A percentile compares a stretch with the other conserved stretches of the same genome.
These are phyloP conservation scores for Rafetus swinhoei DNA, from an alignment of 2,113 vertebrate genomes.

Conservation along the genomic window DNA sequence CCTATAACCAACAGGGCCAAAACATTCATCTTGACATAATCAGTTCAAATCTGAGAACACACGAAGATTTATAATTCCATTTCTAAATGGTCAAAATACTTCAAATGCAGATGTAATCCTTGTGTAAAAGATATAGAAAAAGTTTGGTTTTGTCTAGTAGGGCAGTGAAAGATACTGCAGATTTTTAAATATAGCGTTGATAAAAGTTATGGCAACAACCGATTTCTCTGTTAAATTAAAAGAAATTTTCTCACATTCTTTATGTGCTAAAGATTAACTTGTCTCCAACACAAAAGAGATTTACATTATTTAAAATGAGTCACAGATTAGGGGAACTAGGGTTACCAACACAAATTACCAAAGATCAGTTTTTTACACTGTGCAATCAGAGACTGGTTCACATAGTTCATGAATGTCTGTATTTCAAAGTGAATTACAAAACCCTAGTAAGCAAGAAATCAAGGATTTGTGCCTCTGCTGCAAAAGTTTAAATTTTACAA, in stretches of 20 bases:
- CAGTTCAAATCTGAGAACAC: not conserved
- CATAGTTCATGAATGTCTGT: not conserved
- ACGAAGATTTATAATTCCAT: not conserved
- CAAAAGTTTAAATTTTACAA: not conserved
- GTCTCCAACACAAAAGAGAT: slow-evolving; percentile 12
- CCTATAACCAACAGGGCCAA: not conserved
- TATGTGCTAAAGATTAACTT: slow-evolving; percentile 59
- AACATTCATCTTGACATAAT: not conserved
- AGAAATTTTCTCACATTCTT: slow-evolving; percentile 31
- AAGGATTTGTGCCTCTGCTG: not conserved
- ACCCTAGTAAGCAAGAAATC: not conserved
- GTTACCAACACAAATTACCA: slow-evolving; percentile 7
- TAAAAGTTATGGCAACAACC: not conserved
- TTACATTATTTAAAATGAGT: slow-evolving; percentile 48
- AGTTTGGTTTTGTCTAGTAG: not conserved
- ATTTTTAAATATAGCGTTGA: not conserved
- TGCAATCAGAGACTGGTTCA: slow-evolving; percentile 47
- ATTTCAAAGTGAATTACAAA: not conserved
- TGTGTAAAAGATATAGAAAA: not conserved
- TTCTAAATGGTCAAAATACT: not conserved
- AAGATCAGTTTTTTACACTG: slow-evolving; percentile 27
- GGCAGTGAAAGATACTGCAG: not conserved
- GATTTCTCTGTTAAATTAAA: slow-evolving; percentile 2
- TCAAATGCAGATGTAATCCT: not conserved
- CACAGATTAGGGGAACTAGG: slow-evolving; percentile 53